Conservation (phyloP, 1,140 invertebrate genomes). For the Cecropterus lyciades region DNA sequence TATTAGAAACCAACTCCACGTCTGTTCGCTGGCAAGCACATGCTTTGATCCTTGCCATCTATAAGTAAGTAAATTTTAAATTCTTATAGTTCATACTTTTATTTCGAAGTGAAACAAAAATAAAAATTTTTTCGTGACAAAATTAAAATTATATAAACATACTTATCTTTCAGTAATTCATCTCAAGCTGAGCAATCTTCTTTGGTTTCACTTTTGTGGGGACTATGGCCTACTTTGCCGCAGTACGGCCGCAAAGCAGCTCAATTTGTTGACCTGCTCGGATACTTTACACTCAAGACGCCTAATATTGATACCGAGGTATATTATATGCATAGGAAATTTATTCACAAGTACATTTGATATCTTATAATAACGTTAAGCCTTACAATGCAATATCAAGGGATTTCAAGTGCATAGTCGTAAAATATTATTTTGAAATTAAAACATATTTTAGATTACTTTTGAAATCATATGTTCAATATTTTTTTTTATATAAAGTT, state of each 20-base stretch:
- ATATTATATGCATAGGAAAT: conserved; percentile 6
- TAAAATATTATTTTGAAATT: no score
- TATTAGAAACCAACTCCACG: conserved; percentile 97
- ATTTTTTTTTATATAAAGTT: no score
- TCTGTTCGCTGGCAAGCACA: conserved; percentile 98
- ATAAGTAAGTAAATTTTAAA: conserved; percentile 86
- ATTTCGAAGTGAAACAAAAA: no score
- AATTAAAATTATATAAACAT: conserved; percentile 10
- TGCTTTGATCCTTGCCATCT: conserved; percentile 92
- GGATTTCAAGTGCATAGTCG: no score
- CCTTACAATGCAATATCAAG: no score
- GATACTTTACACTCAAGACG: conserved; percentile 95
- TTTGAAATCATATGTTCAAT: no score
- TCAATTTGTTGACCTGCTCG: conserved; percentile 98
- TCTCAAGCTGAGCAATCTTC: conserved; percentile 90
- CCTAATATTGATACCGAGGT: conserved; percentile 85
- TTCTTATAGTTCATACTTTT: no score
- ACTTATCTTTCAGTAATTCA: conserved; percentile 87
- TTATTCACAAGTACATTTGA: no score
- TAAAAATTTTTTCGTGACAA: no score
- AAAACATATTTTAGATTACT: no score
- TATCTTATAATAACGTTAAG: no score
- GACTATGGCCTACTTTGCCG: conserved; percentile 95
- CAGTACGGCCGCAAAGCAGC: conserved; percentile 96
- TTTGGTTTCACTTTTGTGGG: conserved; percentile 94